Percentiles rank a stretch among this genome's conserved stretches.
Conservation (phyloP, 2,888 invertebrate species). For the Cheiracanthium punctorium region DNA sequence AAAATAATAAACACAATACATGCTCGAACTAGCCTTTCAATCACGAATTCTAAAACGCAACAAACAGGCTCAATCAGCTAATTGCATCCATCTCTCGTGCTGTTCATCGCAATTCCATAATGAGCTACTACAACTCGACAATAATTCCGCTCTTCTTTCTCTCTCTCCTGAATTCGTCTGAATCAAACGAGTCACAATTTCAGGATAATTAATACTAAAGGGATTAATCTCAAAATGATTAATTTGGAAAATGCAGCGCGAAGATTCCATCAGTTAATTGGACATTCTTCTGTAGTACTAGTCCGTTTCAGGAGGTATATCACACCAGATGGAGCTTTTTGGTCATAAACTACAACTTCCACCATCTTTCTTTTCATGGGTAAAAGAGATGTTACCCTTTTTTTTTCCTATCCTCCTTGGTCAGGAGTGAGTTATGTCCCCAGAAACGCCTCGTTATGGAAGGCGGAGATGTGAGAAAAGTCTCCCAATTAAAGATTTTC, state of each 20-base stretch:
- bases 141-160: background rate
- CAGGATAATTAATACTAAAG: constrained; percentile 2
- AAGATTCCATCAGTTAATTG: constrained; percentile 7
- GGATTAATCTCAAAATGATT: constrained; percentile 8
- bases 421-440: constrained; percentile 35
- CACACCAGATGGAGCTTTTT: background rate
- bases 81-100: background rate
- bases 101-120: background rate
- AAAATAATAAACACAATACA: too few species aligned
- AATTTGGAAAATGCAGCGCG: background rate
- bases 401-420: background rate
- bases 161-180: background rate
- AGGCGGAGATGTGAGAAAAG: constrained; percentile 34
- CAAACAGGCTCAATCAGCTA: background rate
- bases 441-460: constrained; percentile 41
- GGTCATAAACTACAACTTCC: constrained; percentile 4
- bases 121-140: background rate
- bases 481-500: constrained; percentile 61
- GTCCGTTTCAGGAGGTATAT: background rate
- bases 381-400: constrained; percentile 25
- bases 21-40: background rate
- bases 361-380: background rate
- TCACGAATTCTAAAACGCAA: background rate
- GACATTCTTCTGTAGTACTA: background rate
- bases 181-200: background rate